Base-by-base conservation (phyloP, 2,888 invertebrate species). In the Ctena decussata region DNA sequence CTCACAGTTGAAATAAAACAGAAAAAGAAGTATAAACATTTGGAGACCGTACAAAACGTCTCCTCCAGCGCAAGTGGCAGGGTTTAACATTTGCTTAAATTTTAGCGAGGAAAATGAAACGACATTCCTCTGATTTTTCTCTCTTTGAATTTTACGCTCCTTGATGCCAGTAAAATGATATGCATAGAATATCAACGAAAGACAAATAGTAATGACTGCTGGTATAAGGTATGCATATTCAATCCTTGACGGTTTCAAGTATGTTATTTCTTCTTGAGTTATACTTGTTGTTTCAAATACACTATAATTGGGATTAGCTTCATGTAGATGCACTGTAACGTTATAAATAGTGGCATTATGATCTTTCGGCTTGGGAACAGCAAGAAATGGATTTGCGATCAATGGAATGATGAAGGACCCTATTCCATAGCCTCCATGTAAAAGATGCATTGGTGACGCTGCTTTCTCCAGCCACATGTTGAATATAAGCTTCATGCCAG, bases 371-470 rank as follows among this genome's bases (percentile, higher is more conserved):
- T 57, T 76, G 21, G 78, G 73, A 0, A 83, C 83, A 32, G 90
- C 90, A 12, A 93, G 87, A 70, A 92, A 93, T 1, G 93, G 93
- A 35, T 88, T 86, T 2, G 91, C 90, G 24, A 93, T 82, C 21
- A 91, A 90, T 11, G 93, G 92, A n/a, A 89, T 89, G 24, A 93
- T 78, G n/a, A 93, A 85, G 24, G 92, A 91, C 0, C 94, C 93
- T 21, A 94, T 71, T 0, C 93, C 93, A 70, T 91, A 94, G 11
- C 93, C 93, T 27, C 89, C 89, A 71, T 94, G 93, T 18, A 93
- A 80, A 6, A 89, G 76, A 60, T 93, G 91, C 77, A 93, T 83
- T 0, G 93, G 93, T 12, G 90, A 83, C 0, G 94, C 84, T 0
- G 93, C 85, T 21, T 92, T 85, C 32, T 92, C 91, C 15, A 73